phyloP scores from a whole-genome alignment of 1,140 invertebrate genomes.

The Acyrthosiphon pisum region DNA sequence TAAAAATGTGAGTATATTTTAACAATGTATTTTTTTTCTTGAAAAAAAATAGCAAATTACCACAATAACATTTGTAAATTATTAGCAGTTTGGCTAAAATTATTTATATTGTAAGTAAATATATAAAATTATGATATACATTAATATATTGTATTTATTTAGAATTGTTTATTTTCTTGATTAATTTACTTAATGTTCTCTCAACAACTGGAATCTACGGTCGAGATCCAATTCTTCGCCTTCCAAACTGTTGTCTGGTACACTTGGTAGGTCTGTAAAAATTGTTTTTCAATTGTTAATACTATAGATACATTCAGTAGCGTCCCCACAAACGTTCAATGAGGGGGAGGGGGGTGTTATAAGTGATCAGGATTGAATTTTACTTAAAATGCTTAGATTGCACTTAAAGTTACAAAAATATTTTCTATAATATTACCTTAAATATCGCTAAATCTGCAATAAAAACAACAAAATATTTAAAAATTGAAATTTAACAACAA shows the following conservation, averaged over 20 bases:
- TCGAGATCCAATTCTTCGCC: constrained; percentile 43
- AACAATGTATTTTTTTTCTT: constrained; percentile 11
- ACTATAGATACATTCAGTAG: background rate
- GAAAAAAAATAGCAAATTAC: constrained; percentile 22
- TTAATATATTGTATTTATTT: background rate
- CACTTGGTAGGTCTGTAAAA: constrained; percentile 30
- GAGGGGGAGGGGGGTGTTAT: too few relatives aligned
- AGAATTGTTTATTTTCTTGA: background rate
- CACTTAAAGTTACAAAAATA: too few relatives aligned
- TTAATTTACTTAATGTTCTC: constrained; percentile 33
- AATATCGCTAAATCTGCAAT: too few relatives aligned
- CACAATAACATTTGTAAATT: background rate
- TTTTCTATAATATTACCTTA: too few relatives aligned
- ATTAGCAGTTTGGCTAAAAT: constrained; percentile 17
- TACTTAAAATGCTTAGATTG: too few relatives aligned
- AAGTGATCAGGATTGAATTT: too few relatives aligned
- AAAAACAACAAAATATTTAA: too few relatives aligned
- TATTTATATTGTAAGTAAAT: constrained; percentile 19
- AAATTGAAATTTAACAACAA: too few relatives aligned
- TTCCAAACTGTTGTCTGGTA: constrained; percentile 52
- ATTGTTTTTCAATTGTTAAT: background rate
- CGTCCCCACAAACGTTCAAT: too few relatives aligned
- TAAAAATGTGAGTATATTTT: constrained; percentile 18
- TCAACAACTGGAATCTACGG: constrained; percentile 27
- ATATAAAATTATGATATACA: background rate